Evolutionary conservation across 2,113 vertebrate genomes (phyloP).

Genomic region (Otis tarda): DNA sequence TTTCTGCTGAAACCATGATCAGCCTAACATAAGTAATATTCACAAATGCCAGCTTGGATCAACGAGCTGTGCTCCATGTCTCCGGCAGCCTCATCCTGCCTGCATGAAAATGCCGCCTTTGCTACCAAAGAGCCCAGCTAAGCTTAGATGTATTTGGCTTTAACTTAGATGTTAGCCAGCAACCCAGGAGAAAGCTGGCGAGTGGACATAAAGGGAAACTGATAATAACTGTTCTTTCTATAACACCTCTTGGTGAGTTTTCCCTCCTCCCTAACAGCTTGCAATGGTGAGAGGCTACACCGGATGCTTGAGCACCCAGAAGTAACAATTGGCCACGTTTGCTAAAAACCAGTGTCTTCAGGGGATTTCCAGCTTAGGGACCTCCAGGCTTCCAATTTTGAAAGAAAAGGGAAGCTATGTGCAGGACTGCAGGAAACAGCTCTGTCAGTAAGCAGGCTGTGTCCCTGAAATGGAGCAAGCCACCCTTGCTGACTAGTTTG

Average conservation of each 20-base stretch:
- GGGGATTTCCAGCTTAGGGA: background rate
- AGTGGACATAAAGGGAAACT: background rate
- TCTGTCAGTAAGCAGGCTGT: background rate
- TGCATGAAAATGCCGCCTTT: background rate
- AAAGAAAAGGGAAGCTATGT: background rate
- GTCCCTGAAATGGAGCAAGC: background rate
- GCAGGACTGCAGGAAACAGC: background rate
- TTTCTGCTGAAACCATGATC: constrained; percentile 6
- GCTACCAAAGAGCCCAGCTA: background rate
- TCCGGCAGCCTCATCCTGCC: background rate
- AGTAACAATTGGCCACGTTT: background rate
- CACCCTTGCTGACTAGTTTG: too few species aligned
- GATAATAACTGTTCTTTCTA: background rate
- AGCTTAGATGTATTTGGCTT: background rate
- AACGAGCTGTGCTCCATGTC: background rate
- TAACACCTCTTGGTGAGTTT: background rate
- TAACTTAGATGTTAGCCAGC: background rate
- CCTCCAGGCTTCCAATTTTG: background rate
- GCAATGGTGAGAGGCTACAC: background rate
- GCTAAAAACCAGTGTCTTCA: background rate
- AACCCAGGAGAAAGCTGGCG: background rate
- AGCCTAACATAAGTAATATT: background rate
- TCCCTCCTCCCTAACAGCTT: background rate
- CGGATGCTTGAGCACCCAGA: background rate
- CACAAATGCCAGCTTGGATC: background rate